These are phyloP conservation scores for Apoderus coryli DNA, from an alignment of 2,888 invertebrate genomes.

Conservation along the genomic window DNA sequence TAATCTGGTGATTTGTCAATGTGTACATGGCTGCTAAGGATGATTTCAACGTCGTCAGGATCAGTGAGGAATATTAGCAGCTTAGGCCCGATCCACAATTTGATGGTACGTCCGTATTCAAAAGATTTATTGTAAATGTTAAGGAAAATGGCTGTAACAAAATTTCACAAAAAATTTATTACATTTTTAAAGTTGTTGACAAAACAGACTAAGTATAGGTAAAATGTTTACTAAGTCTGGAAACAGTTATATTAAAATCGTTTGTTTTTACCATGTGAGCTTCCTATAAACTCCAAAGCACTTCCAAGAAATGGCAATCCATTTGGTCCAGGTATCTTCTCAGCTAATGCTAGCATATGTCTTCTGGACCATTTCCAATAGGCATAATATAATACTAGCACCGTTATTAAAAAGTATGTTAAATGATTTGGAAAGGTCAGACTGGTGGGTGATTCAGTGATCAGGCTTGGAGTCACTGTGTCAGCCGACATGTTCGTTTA, in stretches of 20 bases:
- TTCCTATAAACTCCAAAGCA: constrained; percentile 57
- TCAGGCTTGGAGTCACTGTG: too few relatives aligned
- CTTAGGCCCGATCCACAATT: constrained; percentile 64
- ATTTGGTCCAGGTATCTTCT: constrained; percentile 55
- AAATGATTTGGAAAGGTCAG: too few relatives aligned
- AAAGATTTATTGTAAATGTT: constrained; percentile 40
- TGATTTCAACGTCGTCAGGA: constrained; percentile 62
- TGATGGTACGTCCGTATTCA: constrained; percentile 45
- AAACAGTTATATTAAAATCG: neutral
- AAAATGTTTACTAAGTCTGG: neutral
- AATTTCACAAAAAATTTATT: constrained; percentile 8
- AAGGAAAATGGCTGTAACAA: constrained; percentile 49
- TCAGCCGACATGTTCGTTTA: too few relatives aligned
- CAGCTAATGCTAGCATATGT: constrained; percentile 54
- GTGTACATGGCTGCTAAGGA: constrained; percentile 64
- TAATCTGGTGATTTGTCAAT: constrained; percentile 64
- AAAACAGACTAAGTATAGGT: neutral
- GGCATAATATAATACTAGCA: constrained; percentile 1
- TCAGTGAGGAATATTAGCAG: constrained; percentile 59
- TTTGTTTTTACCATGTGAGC: constrained; percentile 46
- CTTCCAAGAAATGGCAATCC: constrained; percentile 63
- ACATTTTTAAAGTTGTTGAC: too few relatives aligned
- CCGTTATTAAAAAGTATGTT: too few relatives aligned
- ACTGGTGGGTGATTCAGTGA: too few relatives aligned
- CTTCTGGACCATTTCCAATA: constrained; percentile 29